These are phyloP conservation scores for Carcina quercana DNA, from an alignment of 2,888 invertebrate species.

Conservation along the genomic window DNA sequence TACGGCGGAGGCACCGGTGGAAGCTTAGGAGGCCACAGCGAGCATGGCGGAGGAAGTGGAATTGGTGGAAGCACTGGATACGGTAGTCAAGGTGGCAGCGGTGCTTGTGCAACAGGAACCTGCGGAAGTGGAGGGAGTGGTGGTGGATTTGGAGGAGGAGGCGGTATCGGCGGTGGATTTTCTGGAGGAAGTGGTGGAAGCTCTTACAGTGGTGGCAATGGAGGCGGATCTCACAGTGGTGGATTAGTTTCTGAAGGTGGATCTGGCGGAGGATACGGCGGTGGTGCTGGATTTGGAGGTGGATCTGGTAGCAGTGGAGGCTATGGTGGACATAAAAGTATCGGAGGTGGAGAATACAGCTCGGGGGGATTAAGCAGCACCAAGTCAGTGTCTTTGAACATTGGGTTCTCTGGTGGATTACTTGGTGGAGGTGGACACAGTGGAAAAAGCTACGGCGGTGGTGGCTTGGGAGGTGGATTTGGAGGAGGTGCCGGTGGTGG, in stretches of 20 bases:
- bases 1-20: conserved; percentile 10
- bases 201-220: conserved; percentile 4
- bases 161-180: conserved; percentile 15
- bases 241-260: neutral
- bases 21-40: conserved; percentile 10
- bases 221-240: neutral
- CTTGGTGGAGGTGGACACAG: conserved; percentile 11
- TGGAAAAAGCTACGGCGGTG: conserved; percentile 15
- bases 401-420: conserved; percentile 1
- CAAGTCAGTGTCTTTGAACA: conserved; percentile 8
- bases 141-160: conserved; percentile 13
- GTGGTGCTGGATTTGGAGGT: conserved; percentile 9
- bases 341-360: conserved; percentile 17
- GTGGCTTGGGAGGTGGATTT: conserved; percentile 26
- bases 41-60: conserved; percentile 12
- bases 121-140: conserved; percentile 2
- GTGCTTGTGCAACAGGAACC: conserved; percentile 7
- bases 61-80: conserved; percentile 5
- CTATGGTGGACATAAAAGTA: conserved; percentile 10
- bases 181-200: conserved; percentile 12
- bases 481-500: conserved; percentile 21
- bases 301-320: conserved; percentile 14
- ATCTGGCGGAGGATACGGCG: conserved; percentile 5
- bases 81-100: conserved; percentile 13
- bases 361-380: conserved; percentile 9